Percentiles rank a stretch among this genome's conserved stretches.
These are phyloP conservation scores for Spatula versicolor DNA, from an alignment of 2,797 vertebrate genomes.

Conservation along the genomic window DNA sequence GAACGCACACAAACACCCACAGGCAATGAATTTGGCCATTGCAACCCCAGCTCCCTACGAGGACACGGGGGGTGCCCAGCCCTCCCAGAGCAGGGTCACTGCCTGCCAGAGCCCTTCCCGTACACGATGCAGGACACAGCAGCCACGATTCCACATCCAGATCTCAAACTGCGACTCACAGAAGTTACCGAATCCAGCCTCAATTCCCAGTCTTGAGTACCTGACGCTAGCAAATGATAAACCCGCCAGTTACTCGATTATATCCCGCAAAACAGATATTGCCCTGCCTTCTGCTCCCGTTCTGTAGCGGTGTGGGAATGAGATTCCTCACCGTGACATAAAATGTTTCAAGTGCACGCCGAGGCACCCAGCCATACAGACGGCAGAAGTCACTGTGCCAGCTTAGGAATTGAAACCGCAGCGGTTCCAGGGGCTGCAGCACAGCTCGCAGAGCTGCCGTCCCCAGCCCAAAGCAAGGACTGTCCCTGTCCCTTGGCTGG, in stretches of 20 bases:
- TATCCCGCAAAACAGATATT: not conserved
- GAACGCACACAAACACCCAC: fast-evolving
- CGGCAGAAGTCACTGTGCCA: not conserved
- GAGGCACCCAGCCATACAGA: fast-evolving
- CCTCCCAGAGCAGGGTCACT: not conserved
- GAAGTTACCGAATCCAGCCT: not conserved
- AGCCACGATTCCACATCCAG: not conserved
- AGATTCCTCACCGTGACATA: not conserved
- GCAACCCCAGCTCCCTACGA: not conserved
- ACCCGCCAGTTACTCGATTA: not conserved
- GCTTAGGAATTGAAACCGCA: not conserved
- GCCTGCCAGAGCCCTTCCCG: not conserved
- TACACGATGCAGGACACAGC: not conserved
- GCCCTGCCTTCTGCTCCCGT: not conserved
- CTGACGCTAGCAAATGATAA: not conserved
- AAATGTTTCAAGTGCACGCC: not conserved
- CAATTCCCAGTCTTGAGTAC: not conserved
- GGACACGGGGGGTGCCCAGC: not conserved
- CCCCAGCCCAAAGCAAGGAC: not conserved
- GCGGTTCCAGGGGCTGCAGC: not conserved
- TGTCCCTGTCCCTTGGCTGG: not conserved
- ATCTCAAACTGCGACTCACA: not conserved
- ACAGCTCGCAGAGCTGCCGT: not conserved
- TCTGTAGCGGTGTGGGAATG: not conserved
- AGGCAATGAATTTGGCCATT: fast-evolving